Evolutionary conservation across 2,113 vertebrate genomes (phyloP).

Genomic region (Dasyornis broadbenti): DNA sequence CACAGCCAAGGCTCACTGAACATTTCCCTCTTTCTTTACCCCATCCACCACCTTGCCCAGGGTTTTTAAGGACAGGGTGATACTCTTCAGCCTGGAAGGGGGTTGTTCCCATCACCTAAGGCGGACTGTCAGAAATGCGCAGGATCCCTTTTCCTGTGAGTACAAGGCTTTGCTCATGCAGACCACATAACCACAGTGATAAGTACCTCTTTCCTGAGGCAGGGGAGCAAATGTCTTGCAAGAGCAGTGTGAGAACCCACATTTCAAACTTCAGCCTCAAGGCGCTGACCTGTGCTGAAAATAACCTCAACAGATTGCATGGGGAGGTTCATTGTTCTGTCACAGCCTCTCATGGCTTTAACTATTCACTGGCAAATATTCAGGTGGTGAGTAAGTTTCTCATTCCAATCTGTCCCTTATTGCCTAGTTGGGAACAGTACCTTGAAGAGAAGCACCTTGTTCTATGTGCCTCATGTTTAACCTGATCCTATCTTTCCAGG

Average conservation of each 20-base stretch:
- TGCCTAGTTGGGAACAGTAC: not conserved
- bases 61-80: not conserved
- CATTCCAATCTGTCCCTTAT: not conserved
- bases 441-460: not conserved
- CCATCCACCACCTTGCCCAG: not conserved
- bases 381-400: not conserved
- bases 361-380: not conserved
- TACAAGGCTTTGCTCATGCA: not conserved
- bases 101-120: not conserved
- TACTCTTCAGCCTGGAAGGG: not conserved
- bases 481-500: not conserved
- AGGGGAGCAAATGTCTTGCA: not conserved
- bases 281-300: not conserved
- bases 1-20: not conserved
- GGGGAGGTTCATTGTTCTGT: not conserved
- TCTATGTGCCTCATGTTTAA: not conserved
- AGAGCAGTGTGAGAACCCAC: not conserved
- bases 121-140: not conserved
- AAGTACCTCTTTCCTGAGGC: constrained; percentile 9
- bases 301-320: not conserved
- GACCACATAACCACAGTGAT: not conserved
- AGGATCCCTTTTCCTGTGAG: not conserved
- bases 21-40: not conserved
- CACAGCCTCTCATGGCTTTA: not conserved
- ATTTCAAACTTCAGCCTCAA: not conserved